Evolutionary conservation across 2,888 invertebrate species (phyloP).

Genomic region (Ochropleura leucogaster): DNA sequence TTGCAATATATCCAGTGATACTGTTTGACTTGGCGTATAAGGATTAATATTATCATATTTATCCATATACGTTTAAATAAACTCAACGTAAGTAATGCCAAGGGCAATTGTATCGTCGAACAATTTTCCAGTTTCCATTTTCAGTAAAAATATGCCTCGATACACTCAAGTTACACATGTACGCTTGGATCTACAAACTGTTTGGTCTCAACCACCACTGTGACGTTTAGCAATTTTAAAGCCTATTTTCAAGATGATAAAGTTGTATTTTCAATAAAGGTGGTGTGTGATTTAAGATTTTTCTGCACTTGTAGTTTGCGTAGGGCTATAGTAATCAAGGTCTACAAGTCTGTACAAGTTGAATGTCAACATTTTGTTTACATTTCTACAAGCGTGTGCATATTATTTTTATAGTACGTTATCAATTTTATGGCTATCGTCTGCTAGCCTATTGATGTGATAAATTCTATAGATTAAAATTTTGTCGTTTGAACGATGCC

Average conservation of each 20-base stretch:
- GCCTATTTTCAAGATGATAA: constrained; percentile 52
- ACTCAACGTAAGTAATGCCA: constrained; percentile 81
- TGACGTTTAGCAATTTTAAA: constrained; percentile 39
- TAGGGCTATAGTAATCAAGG: constrained; percentile 85
- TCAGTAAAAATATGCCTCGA: constrained; percentile 86
- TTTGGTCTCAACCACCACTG: constrained; percentile 56
- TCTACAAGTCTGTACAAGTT: constrained; percentile 83
- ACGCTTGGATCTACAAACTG: constrained; percentile 42
- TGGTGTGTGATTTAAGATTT: constrained; percentile 62
- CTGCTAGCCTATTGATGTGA: constrained; percentile 41
- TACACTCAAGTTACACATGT: constrained; percentile 74
- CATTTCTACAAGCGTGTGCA: constrained; percentile 72
- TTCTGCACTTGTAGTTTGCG: constrained; percentile 61
- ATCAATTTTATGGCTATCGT: constrained; percentile 57
- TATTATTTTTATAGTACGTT: constrained; percentile 48
- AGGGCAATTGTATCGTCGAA: constrained; percentile 78
- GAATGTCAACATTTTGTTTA: constrained; percentile 88
- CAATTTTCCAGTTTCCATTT: constrained; percentile 89
- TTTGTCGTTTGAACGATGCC: constrained; percentile 21
- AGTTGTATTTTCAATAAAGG: constrained; percentile 61
- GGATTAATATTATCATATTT: constrained; percentile 45
- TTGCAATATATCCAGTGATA: constrained; percentile 8
- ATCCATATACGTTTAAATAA: constrained; percentile 56
- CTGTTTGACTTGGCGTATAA: constrained; percentile 20
- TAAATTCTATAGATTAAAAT: constrained; percentile 42